Base-by-base conservation (phyloP, 2,888 invertebrate genomes). In the Noctua fimbriata region DNA sequence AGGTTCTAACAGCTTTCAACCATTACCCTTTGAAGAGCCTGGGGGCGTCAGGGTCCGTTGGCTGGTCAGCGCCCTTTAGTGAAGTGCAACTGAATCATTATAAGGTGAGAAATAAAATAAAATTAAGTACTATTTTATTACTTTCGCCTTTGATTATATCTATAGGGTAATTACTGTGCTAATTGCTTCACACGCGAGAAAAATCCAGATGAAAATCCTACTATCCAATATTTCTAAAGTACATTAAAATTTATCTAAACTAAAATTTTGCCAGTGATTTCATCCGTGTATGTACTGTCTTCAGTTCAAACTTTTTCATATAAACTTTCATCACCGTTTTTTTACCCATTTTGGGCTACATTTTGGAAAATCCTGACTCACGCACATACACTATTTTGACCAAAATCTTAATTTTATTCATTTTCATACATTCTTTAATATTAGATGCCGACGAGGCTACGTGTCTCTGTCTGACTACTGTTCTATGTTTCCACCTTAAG, bases 1-100 rank as follows among this genome's bases (percentile, higher is more conserved):
- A 97, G 83, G 97, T 98, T 49, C 94, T 98, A 89, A 98, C 97
- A 70, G 98, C 98, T 65, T 98, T 98, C 94, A 98, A 98, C 93
- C 98, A 98, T 92, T 98, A 98, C 91, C 97, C 98, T 9, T 93
- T 98, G 86, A 97, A 97, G 78, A 97, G 97, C 79, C 91, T 98
- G 47, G 97, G 97, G 74, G 95, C 97, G 16, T 96, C 97, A 28
- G 96, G 97, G 36, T 96, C 97, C 86, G 94, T 96, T 28, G 97
- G 97, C 63, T 97, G 97, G 95, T 96, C 97, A 84, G 96, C 98
- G 84, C 97, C 97, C 69, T 95, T 97, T 49, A 93, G 92, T 69
- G 96, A 97, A 90, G 98, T 97, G 66, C 97, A 98, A 90, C 97
- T 98, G 88, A 98, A 98, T 91, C 98, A 98, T 95, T 98, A 98